A percentile compares a stretch with the other conserved stretches of the same genome.
phyloP scores from a whole-genome alignment of 2,888 invertebrate genomes.

The Emmelina monodactyla region DNA sequence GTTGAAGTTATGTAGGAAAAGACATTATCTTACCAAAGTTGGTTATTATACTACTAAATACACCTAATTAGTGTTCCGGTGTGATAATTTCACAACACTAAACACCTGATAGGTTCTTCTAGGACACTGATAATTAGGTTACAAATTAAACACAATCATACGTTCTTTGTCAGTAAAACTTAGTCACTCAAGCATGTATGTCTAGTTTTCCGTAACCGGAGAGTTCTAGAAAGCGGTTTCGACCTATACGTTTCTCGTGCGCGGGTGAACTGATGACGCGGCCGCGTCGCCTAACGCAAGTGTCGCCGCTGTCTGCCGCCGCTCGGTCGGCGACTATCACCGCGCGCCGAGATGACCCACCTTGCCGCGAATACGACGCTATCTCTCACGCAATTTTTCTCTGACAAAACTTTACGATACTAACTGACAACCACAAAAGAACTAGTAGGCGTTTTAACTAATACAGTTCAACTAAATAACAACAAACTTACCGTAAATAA shows the following conservation, averaged over 20 bases:
- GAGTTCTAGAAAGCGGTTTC: constrained; percentile 41
- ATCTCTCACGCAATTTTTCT: constrained; percentile 23
- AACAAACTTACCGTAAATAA: constrained; percentile 53
- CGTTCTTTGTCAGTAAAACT: no score
- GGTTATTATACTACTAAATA: no score
- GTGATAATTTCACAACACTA: no score
- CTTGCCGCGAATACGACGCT: constrained; percentile 48
- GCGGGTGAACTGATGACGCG: constrained; percentile 41
- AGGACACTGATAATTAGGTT: no score
- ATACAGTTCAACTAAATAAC: constrained; percentile 9
- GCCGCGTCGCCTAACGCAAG: constrained; percentile 42
- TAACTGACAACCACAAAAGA: no score
- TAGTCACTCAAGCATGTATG: no score
- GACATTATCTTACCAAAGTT: no score
- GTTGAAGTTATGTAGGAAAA: no score
- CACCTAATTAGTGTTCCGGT: no score
- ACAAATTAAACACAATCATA: no score
- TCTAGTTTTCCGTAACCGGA: no score
- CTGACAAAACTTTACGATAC: constrained; percentile 11
- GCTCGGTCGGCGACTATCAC: constrained; percentile 19
- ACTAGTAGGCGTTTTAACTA: background rate
- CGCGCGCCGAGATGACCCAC: constrained; percentile 30
- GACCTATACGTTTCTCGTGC: constrained; percentile 40
- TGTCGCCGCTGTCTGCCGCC: constrained; percentile 27
- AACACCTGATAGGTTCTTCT: no score